Percentiles rank a stretch among this genome's conserved stretches.
Conservation (phyloP, 2,113 vertebrate genomes). For the Tachysurus fulvidraco region DNA sequence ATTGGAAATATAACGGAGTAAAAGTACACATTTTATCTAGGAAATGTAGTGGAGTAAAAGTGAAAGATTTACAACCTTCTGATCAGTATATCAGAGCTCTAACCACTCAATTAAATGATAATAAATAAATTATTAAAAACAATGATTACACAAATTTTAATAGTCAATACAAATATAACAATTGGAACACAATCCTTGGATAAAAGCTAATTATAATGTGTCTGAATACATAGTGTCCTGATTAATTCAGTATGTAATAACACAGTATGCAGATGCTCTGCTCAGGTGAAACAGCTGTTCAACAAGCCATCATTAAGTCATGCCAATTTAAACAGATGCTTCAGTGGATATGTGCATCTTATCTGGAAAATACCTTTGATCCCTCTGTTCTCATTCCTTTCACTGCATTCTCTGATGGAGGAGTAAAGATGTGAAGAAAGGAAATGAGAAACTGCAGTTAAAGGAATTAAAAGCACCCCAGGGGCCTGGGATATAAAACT, state of each 20-base stretch:
- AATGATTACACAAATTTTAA: background rate
- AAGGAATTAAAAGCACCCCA: background rate
- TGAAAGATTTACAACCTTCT: too few species aligned
- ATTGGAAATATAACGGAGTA: too few species aligned
- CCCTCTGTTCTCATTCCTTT: background rate
- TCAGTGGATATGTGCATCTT: background rate
- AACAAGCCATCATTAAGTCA: background rate
- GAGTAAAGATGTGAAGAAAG: background rate
- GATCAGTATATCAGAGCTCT: background rate
- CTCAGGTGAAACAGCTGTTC: conserved; percentile 6
- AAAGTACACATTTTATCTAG: too few species aligned
- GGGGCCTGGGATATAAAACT: background rate
- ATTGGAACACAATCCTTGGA: background rate
- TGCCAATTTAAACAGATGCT: background rate
- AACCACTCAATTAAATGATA: background rate
- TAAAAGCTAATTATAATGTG: conserved; percentile 3
- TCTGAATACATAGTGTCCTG: background rate
- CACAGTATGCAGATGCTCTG: conserved; percentile 1
- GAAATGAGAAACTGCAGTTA: background rate
- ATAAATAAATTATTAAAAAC: background rate
- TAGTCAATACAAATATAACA: conserved; percentile 3
- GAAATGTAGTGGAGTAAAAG: too few species aligned
- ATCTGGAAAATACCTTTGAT: background rate
- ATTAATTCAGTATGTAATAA: background rate
- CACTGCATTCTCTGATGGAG: background rate